A percentile compares a stretch with the other conserved stretches of the same genome.
These are phyloP conservation scores for Troglohyphantes excavatus DNA, from an alignment of 2,888 invertebrate species.

Conservation along the genomic window DNA sequence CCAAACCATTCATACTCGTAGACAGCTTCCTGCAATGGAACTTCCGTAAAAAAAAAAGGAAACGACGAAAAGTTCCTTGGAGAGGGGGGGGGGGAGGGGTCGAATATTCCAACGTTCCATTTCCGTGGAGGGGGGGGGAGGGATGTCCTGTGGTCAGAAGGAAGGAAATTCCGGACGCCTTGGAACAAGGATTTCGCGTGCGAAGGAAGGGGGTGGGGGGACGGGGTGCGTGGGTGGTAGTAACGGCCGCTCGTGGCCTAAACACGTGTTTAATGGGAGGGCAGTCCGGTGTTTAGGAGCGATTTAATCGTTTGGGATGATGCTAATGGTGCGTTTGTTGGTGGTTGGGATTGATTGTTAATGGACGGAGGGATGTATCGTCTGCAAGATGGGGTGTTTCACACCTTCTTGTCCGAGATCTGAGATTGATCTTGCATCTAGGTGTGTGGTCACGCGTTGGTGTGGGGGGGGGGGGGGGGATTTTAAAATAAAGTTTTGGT, in stretches of 20 bases:
- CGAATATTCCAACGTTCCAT: background rate
- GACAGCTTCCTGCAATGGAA: background rate
- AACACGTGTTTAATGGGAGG: constrained; percentile 26
- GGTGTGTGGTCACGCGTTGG: too few species aligned
- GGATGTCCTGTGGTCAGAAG: constrained; percentile 26
- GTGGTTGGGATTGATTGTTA: too few species aligned
- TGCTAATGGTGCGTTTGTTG: too few species aligned
- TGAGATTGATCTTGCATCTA: too few species aligned
- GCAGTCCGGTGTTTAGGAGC: background rate
- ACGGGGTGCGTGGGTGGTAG: background rate
- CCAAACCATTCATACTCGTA: background rate
- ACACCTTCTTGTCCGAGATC: too few species aligned
- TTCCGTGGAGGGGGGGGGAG: background rate
- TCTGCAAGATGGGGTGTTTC: too few species aligned
- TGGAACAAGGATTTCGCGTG: constrained; percentile 38
- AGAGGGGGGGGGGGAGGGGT: background rate
- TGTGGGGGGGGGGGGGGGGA: too few species aligned
- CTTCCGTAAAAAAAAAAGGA: constrained; percentile 5
- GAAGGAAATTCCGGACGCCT: constrained; percentile 41
- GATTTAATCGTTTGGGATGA: constrained; percentile 1
- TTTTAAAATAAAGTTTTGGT: too few species aligned
- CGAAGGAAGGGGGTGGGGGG: background rate
- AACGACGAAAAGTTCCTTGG: background rate
- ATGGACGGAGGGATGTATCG: too few species aligned
- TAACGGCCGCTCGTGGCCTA: constrained; percentile 10